phyloP scores from a whole-genome alignment of 1,140 invertebrate species.

The Chelonus insularis region DNA sequence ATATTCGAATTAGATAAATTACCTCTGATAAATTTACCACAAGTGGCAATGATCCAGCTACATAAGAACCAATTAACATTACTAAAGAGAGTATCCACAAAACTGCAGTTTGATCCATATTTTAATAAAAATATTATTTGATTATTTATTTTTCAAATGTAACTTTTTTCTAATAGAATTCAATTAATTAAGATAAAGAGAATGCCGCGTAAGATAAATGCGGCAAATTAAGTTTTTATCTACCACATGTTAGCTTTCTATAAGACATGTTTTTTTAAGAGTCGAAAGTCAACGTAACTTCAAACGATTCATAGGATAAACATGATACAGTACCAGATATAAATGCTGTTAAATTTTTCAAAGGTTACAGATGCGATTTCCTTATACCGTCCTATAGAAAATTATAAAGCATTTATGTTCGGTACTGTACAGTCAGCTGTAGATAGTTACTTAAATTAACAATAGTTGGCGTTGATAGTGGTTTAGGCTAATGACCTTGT shows the following conservation, averaged over 20 bases:
- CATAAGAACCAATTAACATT: slow-evolving; percentile 94
- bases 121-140: slow-evolving; percentile 29
- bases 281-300: background rate
- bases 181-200: background rate
- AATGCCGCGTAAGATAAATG: slow-evolving; percentile 7
- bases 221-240: slow-evolving; percentile 8
- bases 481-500: too few species aligned
- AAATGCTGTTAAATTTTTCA: too few species aligned
- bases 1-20: too few species aligned
- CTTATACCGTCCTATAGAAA: too few species aligned
- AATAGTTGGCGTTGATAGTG: too few species aligned
- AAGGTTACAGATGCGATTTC: too few species aligned
- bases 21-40: slow-evolving; percentile 94
- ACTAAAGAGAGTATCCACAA: slow-evolving; percentile 80
- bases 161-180: background rate
- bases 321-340: too few species aligned
- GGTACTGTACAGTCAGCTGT: too few species aligned
- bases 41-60: slow-evolving; percentile 91
- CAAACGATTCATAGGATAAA: background rate
- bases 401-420: too few species aligned
- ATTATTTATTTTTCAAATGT: background rate
- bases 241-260: slow-evolving; percentile 15
- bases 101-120: slow-evolving; percentile 83
- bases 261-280: slow-evolving; percentile 1
- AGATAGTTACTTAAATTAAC: too few species aligned